These are phyloP conservation scores for Odontocerum albicorne DNA, from an alignment of 2,888 invertebrate species.

Conservation along the genomic window DNA sequence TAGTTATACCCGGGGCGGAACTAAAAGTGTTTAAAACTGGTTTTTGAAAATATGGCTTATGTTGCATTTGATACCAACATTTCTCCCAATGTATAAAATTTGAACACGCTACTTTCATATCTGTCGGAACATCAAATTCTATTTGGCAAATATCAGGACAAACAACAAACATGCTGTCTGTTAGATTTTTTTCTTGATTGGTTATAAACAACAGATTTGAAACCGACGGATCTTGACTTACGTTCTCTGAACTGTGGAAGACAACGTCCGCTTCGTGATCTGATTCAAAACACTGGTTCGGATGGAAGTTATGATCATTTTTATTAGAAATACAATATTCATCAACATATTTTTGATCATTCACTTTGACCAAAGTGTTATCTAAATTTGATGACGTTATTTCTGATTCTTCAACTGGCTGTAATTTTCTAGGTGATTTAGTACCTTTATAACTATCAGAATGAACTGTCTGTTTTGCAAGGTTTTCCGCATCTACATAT, in stretches of 20 bases:
- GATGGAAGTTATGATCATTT: too few relatives aligned
- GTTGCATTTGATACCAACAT: conserved; percentile 17
- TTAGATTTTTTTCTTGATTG: conserved; percentile 39
- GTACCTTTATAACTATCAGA: too few relatives aligned
- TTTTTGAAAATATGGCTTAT: neutral
- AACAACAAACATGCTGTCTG: conserved; percentile 45
- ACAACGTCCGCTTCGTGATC: conserved; percentile 21
- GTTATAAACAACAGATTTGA: conserved; percentile 23
- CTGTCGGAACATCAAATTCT: conserved; percentile 40
- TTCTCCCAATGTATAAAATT: conserved; percentile 54
- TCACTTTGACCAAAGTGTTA: too few relatives aligned
- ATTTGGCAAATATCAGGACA: conserved; percentile 41
- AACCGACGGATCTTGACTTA: conserved; percentile 29
- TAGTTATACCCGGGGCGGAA: conserved; percentile 9
- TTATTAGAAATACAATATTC: too few relatives aligned
- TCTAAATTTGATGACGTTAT: too few relatives aligned
- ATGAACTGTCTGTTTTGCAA: too few relatives aligned
- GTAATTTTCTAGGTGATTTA: too few relatives aligned
- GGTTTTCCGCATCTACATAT: conserved; percentile 23
- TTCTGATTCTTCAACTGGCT: too few relatives aligned
- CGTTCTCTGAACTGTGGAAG: conserved; percentile 23
- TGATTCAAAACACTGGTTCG: too few relatives aligned
- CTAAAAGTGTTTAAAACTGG: neutral
- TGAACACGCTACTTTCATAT: conserved; percentile 46
- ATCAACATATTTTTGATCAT: too few relatives aligned